These are phyloP conservation scores for Harpegnathos saltator DNA, from an alignment of 1,140 invertebrate species.

Conservation along the genomic window DNA sequence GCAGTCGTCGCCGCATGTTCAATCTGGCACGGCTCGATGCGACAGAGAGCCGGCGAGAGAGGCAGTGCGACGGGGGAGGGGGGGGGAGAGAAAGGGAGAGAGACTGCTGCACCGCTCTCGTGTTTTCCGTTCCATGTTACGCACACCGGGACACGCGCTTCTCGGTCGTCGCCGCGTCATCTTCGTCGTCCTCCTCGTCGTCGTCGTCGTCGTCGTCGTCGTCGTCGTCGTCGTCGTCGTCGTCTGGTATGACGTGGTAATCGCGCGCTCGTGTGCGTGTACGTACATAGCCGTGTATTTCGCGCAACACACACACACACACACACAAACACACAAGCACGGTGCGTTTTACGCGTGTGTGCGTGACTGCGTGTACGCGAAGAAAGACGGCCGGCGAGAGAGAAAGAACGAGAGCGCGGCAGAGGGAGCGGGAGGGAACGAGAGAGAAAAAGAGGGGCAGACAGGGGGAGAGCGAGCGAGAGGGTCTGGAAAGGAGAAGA, in stretches of 20 bases:
- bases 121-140: constrained; percentile 46
- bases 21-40: constrained; percentile 41
- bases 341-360: constrained; percentile 18
- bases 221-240: constrained; percentile 27
- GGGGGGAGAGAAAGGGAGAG: no score
- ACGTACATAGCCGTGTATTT: not conserved
- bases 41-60: not conserved
- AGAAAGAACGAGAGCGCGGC: not conserved
- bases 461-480: no score
- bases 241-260: constrained; percentile 36
- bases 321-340: no score
- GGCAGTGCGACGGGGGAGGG: no score
- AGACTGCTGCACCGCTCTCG: constrained; percentile 57
- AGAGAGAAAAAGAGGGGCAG: constrained; percentile 37
- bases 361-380: constrained; percentile 21
- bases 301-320: no score
- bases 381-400: constrained; percentile 37
- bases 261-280: not conserved
- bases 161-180: constrained; percentile 24
- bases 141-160: constrained; percentile 16
- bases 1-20: constrained; percentile 31
- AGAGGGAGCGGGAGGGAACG: no score
- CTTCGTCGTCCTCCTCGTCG: no score
- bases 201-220: constrained; percentile 36
- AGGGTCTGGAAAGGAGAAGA: constrained; percentile 12